These are phyloP conservation scores for Podabrus alpinus DNA, from an alignment of 2,888 invertebrate species.

Conservation along the genomic window DNA sequence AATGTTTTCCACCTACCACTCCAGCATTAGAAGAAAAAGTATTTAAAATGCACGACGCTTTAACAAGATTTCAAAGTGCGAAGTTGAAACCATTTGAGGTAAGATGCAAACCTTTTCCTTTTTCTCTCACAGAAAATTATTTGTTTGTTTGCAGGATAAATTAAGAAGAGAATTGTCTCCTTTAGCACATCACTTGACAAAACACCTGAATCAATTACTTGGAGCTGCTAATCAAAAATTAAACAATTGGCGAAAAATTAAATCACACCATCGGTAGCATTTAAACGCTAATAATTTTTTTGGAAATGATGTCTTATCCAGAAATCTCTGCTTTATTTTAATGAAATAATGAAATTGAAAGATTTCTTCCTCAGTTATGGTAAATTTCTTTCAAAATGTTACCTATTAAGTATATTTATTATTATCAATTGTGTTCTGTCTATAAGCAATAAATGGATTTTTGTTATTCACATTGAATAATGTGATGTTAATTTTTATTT, in stretches of 20 bases:
- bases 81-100: slow-evolving; percentile 87
- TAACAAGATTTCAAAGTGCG: slow-evolving; percentile 85
- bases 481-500: not conserved
- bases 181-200: slow-evolving; percentile 77
- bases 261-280: slow-evolving; percentile 48
- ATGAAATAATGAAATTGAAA: not conserved
- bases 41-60: slow-evolving; percentile 85
- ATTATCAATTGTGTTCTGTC: not conserved
- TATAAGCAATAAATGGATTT: not conserved
- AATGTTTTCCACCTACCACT: slow-evolving; percentile 83
- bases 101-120: slow-evolving; percentile 3
- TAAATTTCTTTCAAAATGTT: not conserved
- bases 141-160: slow-evolving; percentile 66
- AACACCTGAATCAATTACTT: slow-evolving; percentile 86
- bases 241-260: slow-evolving; percentile 75
- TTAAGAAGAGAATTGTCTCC: slow-evolving; percentile 81
- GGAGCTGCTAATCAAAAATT: slow-evolving; percentile 86
- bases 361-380: not conserved
- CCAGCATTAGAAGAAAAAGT: slow-evolving; percentile 77
- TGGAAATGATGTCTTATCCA: not conserved
- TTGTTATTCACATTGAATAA: not conserved
- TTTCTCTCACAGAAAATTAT: not conserved
- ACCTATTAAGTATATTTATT: not conserved
- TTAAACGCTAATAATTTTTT: not conserved
- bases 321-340: not conserved